Evolutionary conservation across 2,113 vertebrate species (phyloP).

Genomic region (Sylvia atricapilla): DNA sequence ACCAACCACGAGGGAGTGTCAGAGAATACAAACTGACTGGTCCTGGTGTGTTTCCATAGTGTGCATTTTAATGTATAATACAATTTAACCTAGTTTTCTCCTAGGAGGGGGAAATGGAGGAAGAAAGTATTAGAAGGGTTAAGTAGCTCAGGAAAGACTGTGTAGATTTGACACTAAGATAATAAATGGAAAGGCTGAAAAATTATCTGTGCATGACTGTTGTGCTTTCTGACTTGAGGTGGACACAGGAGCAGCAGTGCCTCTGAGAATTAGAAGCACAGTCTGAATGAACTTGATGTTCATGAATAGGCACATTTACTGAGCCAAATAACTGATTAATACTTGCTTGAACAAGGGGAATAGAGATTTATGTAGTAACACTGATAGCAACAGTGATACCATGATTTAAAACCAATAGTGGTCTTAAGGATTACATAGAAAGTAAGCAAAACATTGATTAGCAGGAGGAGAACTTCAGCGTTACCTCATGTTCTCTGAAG

Average conservation of each 20-base stretch:
- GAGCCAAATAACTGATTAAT: background rate
- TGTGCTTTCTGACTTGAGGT: background rate
- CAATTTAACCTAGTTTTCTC: background rate
- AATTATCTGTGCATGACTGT: background rate
- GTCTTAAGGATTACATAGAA: background rate
- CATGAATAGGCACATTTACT: background rate
- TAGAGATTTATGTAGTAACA: background rate
- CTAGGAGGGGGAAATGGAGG: background rate
- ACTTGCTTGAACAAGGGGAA: background rate
- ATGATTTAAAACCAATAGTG: background rate
- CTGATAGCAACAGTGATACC: background rate
- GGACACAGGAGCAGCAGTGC: background rate
- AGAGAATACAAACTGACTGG: background rate
- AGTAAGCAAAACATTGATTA: background rate
- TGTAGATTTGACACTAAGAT: background rate
- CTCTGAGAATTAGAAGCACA: background rate
- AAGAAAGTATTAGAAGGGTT: background rate
- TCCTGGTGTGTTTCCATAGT: background rate
- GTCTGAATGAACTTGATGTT: background rate
- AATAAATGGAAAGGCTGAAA: background rate
- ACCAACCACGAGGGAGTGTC: background rate
- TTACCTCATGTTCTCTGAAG: background rate
- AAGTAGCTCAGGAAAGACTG: background rate
- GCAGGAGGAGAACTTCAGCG: background rate
- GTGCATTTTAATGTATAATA: background rate